phyloP scores from a whole-genome alignment of 2,797 vertebrate species.

The Manis crassicaudata region DNA sequence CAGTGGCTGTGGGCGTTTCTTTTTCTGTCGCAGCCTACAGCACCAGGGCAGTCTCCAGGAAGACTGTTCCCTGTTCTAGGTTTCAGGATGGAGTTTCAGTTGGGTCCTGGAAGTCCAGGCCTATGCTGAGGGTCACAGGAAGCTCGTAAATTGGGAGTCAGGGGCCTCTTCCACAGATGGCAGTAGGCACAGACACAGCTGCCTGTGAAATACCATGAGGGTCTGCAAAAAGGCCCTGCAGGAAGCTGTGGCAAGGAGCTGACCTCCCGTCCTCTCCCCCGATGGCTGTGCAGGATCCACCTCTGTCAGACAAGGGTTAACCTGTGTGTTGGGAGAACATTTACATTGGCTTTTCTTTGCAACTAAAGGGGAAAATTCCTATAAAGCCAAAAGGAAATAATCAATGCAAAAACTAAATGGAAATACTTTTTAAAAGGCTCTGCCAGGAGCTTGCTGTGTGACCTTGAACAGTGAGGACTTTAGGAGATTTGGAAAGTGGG shows the following conservation, averaged over 20 bases:
- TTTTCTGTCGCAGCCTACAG: slow-evolving; percentile 47
- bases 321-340: not conserved
- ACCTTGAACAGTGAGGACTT: not conserved
- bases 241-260: not conserved
- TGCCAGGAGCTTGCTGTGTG: slow-evolving; percentile 26
- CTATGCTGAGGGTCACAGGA: not conserved
- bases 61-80: not conserved
- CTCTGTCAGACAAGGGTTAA: not conserved
- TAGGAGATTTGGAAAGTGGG: not conserved
- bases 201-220: not conserved
- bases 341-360: slow-evolving; percentile 52
- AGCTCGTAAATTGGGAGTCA: not conserved
- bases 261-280: not conserved
- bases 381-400: slow-evolving; percentile 53
- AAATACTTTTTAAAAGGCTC: slow-evolving; percentile 21
- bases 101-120: not conserved
- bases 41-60: not conserved
- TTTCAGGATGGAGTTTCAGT: not conserved
- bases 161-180: not conserved
- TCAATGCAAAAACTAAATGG: slow-evolving; percentile 38
- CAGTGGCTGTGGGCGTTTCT: slow-evolving; percentile 9
- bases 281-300: fast-evolving
- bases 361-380: not conserved
- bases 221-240: not conserved
- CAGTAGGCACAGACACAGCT: not conserved